Evolutionary conservation across 2,888 invertebrate genomes (phyloP).

Genomic region (Baccha elongata): DNA sequence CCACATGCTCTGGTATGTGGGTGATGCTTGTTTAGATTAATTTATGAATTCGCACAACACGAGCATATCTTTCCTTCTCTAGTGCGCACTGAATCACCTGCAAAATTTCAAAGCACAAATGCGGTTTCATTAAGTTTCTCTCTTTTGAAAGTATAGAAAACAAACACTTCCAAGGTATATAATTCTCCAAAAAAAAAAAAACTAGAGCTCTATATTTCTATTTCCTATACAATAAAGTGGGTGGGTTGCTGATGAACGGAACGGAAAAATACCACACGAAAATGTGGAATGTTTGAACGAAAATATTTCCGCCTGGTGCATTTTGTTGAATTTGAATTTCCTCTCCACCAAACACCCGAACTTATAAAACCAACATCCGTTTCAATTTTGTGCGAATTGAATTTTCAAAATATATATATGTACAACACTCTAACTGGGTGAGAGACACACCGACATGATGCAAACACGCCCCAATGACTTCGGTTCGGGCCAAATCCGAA

Average conservation of each 20-base stretch:
- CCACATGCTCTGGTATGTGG: neutral
- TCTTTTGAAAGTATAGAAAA: neutral
- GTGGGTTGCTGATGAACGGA: neutral
- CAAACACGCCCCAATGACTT: constrained; percentile 16
- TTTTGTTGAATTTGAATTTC: constrained; percentile 11
- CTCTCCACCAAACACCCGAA: neutral
- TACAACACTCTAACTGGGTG: neutral
- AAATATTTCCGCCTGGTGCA: constrained; percentile 10
- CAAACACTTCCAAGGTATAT: neutral
- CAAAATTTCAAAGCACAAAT: constrained; percentile 23
- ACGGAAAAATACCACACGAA: constrained; percentile 8
- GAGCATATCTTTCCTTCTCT: neutral
- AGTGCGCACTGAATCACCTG: constrained; percentile 17
- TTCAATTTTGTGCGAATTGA: constrained; percentile 48
- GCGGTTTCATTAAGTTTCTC: constrained; percentile 18
- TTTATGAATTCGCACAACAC: constrained; percentile 22
- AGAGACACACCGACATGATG: neutral
- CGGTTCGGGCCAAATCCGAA: constrained; percentile 19
- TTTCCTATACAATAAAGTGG: neutral
- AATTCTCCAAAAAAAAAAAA: neutral
- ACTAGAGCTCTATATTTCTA: no score
- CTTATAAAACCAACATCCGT: constrained; percentile 28
- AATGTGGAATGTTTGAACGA: constrained; percentile 1
- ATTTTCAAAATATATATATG: constrained; percentile 48
- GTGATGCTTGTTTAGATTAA: constrained; percentile 24